Conservation (phyloP, 2,797 vertebrate species). For the Danionella dracula region DNA sequence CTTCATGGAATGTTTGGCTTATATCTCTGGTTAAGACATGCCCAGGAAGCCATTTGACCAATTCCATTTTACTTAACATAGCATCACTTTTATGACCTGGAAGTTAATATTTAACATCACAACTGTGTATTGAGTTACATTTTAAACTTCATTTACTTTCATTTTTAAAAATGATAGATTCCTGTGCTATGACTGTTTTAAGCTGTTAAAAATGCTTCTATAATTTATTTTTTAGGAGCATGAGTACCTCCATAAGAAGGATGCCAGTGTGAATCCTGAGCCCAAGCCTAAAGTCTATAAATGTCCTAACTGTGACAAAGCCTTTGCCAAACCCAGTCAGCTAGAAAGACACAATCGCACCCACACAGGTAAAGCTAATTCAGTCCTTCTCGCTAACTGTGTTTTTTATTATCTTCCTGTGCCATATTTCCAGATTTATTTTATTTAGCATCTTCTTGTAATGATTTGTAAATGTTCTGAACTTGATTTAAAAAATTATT, state of each 20-base stretch:
- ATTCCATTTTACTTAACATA: too few species aligned
- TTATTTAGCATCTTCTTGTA: too few species aligned
- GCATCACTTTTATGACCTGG: too few species aligned
- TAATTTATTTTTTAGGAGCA: conserved; percentile 76
- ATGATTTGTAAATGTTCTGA: too few species aligned
- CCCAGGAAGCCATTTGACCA: too few species aligned
- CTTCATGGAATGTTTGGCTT: too few species aligned
- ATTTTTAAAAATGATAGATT: too few species aligned
- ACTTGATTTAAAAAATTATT: too few species aligned
- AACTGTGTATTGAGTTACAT: too few species aligned
- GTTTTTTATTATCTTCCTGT: neutral
- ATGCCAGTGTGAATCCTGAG: conserved; percentile 88
- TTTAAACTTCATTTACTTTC: too few species aligned
- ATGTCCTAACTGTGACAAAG: conserved; percentile 88
- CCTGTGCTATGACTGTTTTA: neutral
- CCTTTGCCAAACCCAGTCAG: conserved; percentile 95
- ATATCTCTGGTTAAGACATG: too few species aligned
- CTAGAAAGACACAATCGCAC: conserved; percentile 94
- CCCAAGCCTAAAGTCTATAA: conserved; percentile 86
- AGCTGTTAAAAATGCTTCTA: conserved; percentile 5
- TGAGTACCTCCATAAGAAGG: conserved; percentile 88
- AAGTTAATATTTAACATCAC: too few species aligned
- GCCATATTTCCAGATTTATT: neutral
- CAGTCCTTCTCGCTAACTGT: neutral
- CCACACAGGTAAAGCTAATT: conserved; percentile 81